phyloP scores from a whole-genome alignment of 2,888 invertebrate species.

The Cerceris ruficornis region DNA sequence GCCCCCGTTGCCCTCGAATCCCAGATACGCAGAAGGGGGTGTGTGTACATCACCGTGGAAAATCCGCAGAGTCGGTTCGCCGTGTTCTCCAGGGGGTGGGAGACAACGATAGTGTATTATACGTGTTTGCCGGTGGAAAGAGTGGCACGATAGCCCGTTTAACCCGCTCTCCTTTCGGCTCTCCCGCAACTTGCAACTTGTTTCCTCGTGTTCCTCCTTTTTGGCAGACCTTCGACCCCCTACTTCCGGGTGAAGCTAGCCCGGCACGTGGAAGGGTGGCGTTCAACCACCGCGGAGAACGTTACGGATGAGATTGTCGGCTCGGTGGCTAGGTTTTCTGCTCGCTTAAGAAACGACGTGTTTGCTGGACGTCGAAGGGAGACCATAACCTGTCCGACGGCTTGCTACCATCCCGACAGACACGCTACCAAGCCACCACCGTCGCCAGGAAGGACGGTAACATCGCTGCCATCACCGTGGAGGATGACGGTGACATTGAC shows the following conservation, averaged over 20 bases:
- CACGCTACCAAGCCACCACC: slow-evolving; percentile 40
- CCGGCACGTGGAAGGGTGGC: not conserved
- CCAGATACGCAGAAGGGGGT: not conserved
- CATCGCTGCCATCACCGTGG: slow-evolving; percentile 6
- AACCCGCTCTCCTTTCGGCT: slow-evolving; percentile 52
- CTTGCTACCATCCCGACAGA: slow-evolving; percentile 48
- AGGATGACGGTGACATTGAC: slow-evolving; percentile 49
- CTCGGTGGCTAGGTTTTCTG: slow-evolving; percentile 39
- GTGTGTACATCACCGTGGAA: not conserved
- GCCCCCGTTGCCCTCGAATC: not conserved
- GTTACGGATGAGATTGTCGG: slow-evolving; percentile 49
- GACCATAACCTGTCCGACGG: slow-evolving; percentile 62
- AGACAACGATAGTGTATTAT: slow-evolving; percentile 40
- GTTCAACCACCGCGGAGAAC: slow-evolving; percentile 18
- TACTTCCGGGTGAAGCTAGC: not conserved
- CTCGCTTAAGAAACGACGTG: slow-evolving; percentile 65
- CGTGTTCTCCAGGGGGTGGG: slow-evolving; percentile 40
- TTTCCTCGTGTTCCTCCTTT: slow-evolving; percentile 35
- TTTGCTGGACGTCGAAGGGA: slow-evolving; percentile 61
- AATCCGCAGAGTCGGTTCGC: not conserved
- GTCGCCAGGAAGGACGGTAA: slow-evolving; percentile 18
- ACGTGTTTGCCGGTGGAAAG: slow-evolving; percentile 73
- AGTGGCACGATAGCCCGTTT: slow-evolving; percentile 69
- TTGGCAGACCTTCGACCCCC: slow-evolving; percentile 52
- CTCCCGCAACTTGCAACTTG: slow-evolving; percentile 18